phyloP scores from a whole-genome alignment of 2,888 invertebrate species.

The Beris chalybata region DNA sequence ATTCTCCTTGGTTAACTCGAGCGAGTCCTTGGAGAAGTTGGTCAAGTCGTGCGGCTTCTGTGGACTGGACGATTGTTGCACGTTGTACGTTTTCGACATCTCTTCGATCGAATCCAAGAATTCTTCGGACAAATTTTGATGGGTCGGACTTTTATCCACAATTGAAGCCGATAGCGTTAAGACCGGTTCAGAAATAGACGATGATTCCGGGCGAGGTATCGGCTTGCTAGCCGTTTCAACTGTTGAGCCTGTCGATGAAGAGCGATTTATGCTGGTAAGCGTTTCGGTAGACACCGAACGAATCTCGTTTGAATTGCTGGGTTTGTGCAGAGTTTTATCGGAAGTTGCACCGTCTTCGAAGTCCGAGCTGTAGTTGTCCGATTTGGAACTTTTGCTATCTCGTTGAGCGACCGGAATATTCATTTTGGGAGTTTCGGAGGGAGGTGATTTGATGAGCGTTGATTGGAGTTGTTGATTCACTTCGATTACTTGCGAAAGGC shows the following conservation, averaged over 20 bases:
- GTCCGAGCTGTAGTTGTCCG: constrained; percentile 34
- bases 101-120: constrained; percentile 37
- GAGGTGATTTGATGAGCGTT: constrained; percentile 19
- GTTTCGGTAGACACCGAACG: neutral
- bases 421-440: neutral
- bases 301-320: neutral
- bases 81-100: constrained; percentile 13
- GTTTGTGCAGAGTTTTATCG: neutral
- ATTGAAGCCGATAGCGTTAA: neutral
- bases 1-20: constrained; percentile 34
- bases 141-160: neutral
- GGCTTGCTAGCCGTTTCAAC: too few relatives aligned
- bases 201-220: too few relatives aligned
- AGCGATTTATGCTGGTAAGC: neutral
- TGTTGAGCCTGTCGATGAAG: constrained; percentile 1
- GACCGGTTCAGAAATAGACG: neutral
- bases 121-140: constrained; percentile 16
- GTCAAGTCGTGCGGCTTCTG: constrained; percentile 4
- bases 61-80: neutral
- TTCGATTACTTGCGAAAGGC: constrained; percentile 48
- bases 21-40: constrained; percentile 36
- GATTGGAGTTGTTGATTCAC: constrained; percentile 48
- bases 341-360: constrained; percentile 33
- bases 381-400: neutral
- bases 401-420: neutral